Conservation (phyloP, 2,888 invertebrate genomes). For the Sphaerophoria rueppellii region DNA sequence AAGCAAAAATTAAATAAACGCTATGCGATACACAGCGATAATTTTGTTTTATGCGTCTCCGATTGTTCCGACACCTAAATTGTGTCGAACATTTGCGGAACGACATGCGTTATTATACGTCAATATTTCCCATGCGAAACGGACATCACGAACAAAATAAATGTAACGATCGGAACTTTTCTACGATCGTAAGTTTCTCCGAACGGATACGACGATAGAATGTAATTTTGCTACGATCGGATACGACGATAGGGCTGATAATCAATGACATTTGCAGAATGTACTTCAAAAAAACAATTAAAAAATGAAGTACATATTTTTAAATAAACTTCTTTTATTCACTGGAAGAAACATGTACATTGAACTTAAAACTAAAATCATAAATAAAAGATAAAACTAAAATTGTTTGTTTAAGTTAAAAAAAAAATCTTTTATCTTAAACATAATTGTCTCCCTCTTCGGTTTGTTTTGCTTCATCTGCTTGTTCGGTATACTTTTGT, state of each 20-base stretch:
- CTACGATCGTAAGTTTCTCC: too few relatives aligned
- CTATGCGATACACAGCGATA: too few relatives aligned
- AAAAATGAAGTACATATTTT: background rate
- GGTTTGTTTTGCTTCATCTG: slow-evolving; percentile 55
- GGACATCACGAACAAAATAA: too few relatives aligned
- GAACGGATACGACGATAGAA: too few relatives aligned
- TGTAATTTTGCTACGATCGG: too few relatives aligned
- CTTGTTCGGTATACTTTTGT: slow-evolving; percentile 23
- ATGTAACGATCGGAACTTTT: too few relatives aligned
- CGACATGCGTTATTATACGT: too few relatives aligned
- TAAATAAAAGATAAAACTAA: slow-evolving; percentile 63
- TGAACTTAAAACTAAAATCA: slow-evolving; percentile 40
- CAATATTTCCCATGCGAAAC: too few relatives aligned
- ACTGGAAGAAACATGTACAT: slow-evolving; percentile 71
- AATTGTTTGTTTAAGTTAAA: slow-evolving; percentile 41
- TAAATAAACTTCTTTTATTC: slow-evolving; percentile 69
- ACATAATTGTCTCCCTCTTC: slow-evolving; percentile 35
- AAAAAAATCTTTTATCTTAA: slow-evolving; percentile 18
- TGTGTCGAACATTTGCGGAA: too few relatives aligned
- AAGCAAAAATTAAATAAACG: too few relatives aligned
- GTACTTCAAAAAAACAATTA: background rate
- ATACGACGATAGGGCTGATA: background rate
- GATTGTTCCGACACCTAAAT: too few relatives aligned
- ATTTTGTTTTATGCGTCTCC: too few relatives aligned
- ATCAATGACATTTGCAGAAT: background rate